Conservation (phyloP, 2,113 vertebrate genomes). For the Speoplatyrhinus poulsoni region DNA sequence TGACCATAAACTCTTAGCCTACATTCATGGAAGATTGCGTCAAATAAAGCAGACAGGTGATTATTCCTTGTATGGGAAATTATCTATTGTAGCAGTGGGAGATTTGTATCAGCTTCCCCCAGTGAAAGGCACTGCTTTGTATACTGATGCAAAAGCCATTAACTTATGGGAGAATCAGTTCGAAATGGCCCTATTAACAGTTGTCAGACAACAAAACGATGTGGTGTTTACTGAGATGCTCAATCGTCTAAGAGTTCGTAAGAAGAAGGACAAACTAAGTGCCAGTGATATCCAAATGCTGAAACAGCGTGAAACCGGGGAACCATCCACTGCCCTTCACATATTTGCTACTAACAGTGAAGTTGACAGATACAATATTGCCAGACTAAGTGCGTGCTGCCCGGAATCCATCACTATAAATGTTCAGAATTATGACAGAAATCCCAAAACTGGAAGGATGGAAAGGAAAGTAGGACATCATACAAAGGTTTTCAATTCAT, state of each 20-base stretch:
- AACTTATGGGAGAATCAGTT: constrained; percentile 21
- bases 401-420: neutral
- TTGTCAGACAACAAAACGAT: constrained; percentile 22
- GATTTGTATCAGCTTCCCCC: neutral
- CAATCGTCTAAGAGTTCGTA: neutral
- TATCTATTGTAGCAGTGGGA: constrained; percentile 6
- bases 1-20: constrained; percentile 23
- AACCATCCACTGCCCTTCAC: neutral
- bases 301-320: no score
- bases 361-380: constrained; percentile 13
- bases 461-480: neutral
- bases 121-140: constrained; percentile 11
- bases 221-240: constrained; percentile 16
- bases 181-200: constrained; percentile 10
- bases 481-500: neutral
- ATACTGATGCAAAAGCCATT: neutral
- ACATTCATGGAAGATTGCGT: constrained; percentile 30
- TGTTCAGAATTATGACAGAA: constrained; percentile 8
- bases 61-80: constrained; percentile 14
- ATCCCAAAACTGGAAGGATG: constrained; percentile 5
- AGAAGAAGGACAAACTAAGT: no score
- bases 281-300: no score
- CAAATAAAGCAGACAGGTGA: constrained; percentile 31
- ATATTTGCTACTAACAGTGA: neutral
- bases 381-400: neutral